Base-by-base conservation (phyloP, 2,113 vertebrate genomes). In the Triplophysa rosa region DNA sequence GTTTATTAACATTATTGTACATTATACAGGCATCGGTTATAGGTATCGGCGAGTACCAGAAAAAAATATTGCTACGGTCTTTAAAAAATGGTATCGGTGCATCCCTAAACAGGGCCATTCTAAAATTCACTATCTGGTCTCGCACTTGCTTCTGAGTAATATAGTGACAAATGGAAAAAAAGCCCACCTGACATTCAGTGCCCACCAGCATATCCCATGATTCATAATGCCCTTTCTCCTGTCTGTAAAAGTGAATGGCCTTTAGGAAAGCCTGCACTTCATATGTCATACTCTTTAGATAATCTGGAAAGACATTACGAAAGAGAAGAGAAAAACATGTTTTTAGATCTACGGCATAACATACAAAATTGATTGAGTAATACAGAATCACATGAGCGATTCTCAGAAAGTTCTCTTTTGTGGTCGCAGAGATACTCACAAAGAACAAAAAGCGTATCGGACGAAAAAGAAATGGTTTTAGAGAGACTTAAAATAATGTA, bases 151-250 rank as follows among this genome's bases (percentile, higher is more conserved):
- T 65, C 42, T 77, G 73, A 65, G 61, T 65, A 65, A 54, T 76
- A 29, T 76, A 37, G 21, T 58, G 54, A 58, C 54, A n/a, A 19
- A 58, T 58, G 19, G 8, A 58, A 7, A n/a, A 58, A 58, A 21
- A 14, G 2, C 81, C 88, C 88, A 97, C 95, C 92, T 96, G 91
- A 82, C 92, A 89, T 84, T 97, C 93, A 0, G 90, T 92, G 61
- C 96, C 96, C 7, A 89, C 87, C 73, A 93, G 88, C 92, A 93
- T 95, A 83, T 95, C 95, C 93, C 95, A 96, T 0, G 87, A 94
- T 78, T 96, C 94, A 83, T 97, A 98, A 88, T 95, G 93, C 37
- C 94, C 95, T 58, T 93, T 95, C 86, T 96, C 94, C 87, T 95
- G 95, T 0, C 92, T 91, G 92, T 96, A 95, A 87, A 96, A 95